These are phyloP conservation scores for Bombus sibiricus DNA, from an alignment of 1,140 invertebrate species.

Conservation along the genomic window DNA sequence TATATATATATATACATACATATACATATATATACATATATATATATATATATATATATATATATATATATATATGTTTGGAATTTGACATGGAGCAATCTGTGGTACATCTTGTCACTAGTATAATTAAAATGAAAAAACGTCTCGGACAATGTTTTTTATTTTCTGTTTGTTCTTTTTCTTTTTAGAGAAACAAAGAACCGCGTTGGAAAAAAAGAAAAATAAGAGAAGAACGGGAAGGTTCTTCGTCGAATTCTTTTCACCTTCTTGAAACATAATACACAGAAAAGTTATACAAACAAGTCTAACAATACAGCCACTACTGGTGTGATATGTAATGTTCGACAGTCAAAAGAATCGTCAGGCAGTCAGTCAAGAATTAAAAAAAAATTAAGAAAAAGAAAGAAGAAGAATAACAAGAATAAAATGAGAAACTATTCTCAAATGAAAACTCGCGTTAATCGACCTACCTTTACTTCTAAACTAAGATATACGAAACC, in stretches of 20 bases:
- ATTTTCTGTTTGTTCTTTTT: neutral
- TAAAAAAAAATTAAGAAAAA: neutral
- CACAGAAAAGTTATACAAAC: slow-evolving; percentile 38
- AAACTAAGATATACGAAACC: slow-evolving; percentile 82
- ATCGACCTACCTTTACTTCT: slow-evolving; percentile 81
- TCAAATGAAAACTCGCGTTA: slow-evolving; percentile 73
- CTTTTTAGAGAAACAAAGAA: neutral
- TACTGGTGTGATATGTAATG: slow-evolving; percentile 46
- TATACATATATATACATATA: neutral
- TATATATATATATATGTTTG: slow-evolving; percentile 19
- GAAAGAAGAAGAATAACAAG: neutral
- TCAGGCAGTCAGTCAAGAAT: slow-evolving; percentile 33
- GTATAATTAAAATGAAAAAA: slow-evolving; percentile 24
- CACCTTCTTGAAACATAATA: slow-evolving; percentile 48
- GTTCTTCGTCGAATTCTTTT: slow-evolving; percentile 41
- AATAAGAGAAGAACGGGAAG: neutral
- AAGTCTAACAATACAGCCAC: slow-evolving; percentile 52
- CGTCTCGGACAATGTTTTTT: slow-evolving; percentile 1
- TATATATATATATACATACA: neutral
- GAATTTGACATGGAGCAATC: slow-evolving; percentile 50
- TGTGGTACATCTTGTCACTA: slow-evolving; percentile 58
- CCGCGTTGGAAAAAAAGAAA: neutral
- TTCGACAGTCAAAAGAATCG: slow-evolving; percentile 43
- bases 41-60: neutral
- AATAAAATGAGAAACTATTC: slow-evolving; percentile 66